Evolutionary conservation across 1,140 invertebrate species (phyloP).

Genomic region (Brachionus asplanchnoidis): DNA sequence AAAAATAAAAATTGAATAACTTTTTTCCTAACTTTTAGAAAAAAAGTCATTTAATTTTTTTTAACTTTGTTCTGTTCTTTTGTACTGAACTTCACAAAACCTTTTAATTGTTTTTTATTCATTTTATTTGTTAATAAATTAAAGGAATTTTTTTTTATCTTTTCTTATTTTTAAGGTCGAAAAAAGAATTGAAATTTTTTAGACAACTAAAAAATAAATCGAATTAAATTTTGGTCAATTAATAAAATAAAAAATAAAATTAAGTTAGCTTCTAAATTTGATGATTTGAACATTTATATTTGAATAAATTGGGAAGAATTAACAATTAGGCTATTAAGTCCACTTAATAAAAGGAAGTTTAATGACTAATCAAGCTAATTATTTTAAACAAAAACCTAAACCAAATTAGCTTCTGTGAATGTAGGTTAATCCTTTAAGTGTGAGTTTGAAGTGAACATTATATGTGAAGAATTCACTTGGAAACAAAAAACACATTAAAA

Average conservation of each 20-base stretch:
- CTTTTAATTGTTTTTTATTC: too few species aligned
- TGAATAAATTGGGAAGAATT: neutral
- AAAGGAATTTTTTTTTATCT: too few species aligned
- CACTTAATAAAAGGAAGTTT: neutral
- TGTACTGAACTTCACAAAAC: too few species aligned
- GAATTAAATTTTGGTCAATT: neutral
- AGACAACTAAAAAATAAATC: too few species aligned
- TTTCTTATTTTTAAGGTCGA: too few species aligned
- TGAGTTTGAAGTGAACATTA: neutral
- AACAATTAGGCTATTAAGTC: neutral
- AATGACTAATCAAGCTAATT: neutral
- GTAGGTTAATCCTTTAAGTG: neutral
- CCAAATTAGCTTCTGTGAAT: neutral
- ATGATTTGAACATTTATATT: neutral
- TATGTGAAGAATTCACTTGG: neutral
- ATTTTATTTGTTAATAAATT: too few species aligned
- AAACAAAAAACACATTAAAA: neutral
- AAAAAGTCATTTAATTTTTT: too few species aligned
- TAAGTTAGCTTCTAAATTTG: neutral
- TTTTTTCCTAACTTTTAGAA: too few species aligned
- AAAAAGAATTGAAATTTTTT: too few species aligned
- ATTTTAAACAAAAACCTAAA: neutral
- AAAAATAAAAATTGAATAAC: too few species aligned
- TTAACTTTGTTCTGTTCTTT: too few species aligned
- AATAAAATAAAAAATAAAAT: neutral